phyloP scores from a whole-genome alignment of 1,140 invertebrate genomes.

The Arctopsyche grandis region DNA sequence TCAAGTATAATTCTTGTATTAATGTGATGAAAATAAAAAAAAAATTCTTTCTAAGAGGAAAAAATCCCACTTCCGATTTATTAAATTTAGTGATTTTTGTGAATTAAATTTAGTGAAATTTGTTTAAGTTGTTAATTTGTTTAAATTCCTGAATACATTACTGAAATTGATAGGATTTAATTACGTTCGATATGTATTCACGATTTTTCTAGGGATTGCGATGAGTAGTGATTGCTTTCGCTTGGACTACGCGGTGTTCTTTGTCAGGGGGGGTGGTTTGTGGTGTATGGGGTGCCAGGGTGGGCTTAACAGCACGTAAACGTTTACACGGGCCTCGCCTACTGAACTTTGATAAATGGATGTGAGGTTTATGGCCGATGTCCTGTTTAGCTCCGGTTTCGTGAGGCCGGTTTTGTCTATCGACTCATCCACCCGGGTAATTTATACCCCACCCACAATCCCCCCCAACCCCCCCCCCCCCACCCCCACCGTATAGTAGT shows the following conservation, averaged over 20 bases:
- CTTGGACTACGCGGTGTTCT: background rate
- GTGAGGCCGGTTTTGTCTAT: conserved; percentile 34
- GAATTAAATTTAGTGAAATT: too few species aligned
- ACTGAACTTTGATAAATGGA: conserved; percentile 41
- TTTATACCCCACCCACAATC: background rate
- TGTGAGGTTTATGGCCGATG: conserved; percentile 36
- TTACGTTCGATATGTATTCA: too few species aligned
- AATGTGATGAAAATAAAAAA: too few species aligned
- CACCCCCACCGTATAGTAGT: background rate
- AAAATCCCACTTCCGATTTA: too few species aligned
- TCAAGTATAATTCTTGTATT: too few species aligned
- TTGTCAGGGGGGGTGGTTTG: background rate
- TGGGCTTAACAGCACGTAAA: conserved; percentile 18
- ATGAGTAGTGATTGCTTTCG: conserved; percentile 26
- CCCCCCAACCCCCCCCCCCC: background rate
- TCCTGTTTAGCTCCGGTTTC: conserved; percentile 37
- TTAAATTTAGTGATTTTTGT: too few species aligned
- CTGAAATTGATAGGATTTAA: too few species aligned
- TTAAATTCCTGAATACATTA: too few species aligned
- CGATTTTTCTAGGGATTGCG: too few species aligned
- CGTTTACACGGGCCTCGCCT: conserved; percentile 35
- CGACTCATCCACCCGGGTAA: conserved; percentile 6
- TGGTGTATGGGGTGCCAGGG: background rate
- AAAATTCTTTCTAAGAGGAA: too few species aligned
- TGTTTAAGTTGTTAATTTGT: too few species aligned